Base-by-base conservation (phyloP, 1,140 invertebrate species). In the Drosophila santomea region DNA sequence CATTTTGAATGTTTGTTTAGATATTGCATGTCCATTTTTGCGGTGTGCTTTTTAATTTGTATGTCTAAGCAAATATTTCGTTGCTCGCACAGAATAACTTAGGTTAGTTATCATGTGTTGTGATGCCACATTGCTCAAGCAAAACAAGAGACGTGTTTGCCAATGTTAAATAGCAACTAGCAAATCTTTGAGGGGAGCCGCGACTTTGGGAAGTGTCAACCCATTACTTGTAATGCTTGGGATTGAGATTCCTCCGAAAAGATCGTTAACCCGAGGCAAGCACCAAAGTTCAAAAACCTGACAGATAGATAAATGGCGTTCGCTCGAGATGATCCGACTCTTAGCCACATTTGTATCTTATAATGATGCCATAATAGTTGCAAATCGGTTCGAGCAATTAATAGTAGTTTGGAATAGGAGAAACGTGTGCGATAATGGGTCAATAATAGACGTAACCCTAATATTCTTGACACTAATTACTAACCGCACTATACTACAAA, bases 361-460 rank as follows among this genome's bases (percentile, higher is more conserved):
- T 62, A 48, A 61, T 67, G 62, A 76, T 72, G 79, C 32, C 56
- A 32, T 83, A 76, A 79, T 76, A 76, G 59, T 66, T 59, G 59
- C 45, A 76, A 59, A 79, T 76, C 76, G 58, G 48, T 36, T 57
- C 56, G 51, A 52, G 44, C 79, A 56, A 88, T 88, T 88, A 82
- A 74, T 52, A 76, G 72, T 63, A 14, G 17, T 15, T 57, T 66
- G 47, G 75, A 75, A 75, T 75, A 77, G 55, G 48, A 41, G 44
- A 77, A 77, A 77, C 74, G 74, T 77, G 74, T 68, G 43, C 63
- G 23, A 54, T 76, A 76, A 76, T 76, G 51, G 41, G 55, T 36
- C 10, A 35, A 72, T 51, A 51, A 59, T 71, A 44, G 38, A 23
- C 11, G 20, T 48, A 50, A n/a, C 35, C 51, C 28, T 32, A 39